Evolutionary conservation across 2,797 vertebrate genomes (phyloP).

Genomic region (Yasuhikotakia modesta): DNA sequence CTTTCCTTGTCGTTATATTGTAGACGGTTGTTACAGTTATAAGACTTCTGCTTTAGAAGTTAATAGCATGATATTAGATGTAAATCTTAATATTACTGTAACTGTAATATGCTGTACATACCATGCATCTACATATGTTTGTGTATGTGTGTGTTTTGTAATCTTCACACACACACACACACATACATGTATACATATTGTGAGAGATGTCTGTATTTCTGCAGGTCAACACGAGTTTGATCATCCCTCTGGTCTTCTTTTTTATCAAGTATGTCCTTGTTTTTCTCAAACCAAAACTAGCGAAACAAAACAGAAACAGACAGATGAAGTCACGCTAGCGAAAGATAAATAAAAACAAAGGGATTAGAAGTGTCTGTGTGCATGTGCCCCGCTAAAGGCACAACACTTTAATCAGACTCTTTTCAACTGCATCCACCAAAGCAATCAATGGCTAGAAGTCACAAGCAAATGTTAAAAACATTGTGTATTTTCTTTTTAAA

Average conservation of each 20-base stretch:
- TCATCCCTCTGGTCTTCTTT: background rate
- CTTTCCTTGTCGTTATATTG: background rate
- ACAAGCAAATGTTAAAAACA: slow-evolving; percentile 17
- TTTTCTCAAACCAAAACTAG: slow-evolving; percentile 31
- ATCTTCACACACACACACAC: too few species aligned
- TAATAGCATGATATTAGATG: too few species aligned
- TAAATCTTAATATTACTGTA: too few species aligned
- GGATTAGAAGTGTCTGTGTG: slow-evolving; percentile 60
- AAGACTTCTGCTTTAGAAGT: too few species aligned
- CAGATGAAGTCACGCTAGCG: slow-evolving; percentile 15
- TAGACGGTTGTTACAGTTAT: background rate
- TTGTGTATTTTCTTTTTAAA: background rate
- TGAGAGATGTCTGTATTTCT: background rate
- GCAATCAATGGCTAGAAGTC: slow-evolving; percentile 1
- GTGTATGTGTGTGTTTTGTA: too few species aligned
- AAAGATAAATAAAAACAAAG: slow-evolving; percentile 40
- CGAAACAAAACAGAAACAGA: slow-evolving; percentile 39
- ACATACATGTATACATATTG: too few species aligned
- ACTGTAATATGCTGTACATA: too few species aligned
- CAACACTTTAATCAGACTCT: slow-evolving; percentile 1
- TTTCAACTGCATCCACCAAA: slow-evolving; percentile 20
- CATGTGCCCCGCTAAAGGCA: slow-evolving; percentile 5
- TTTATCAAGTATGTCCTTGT: background rate
- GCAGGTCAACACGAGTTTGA: background rate
- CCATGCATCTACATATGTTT: too few species aligned